phyloP scores from a whole-genome alignment of 2,113 vertebrate genomes.

The Talpa occidentalis region DNA sequence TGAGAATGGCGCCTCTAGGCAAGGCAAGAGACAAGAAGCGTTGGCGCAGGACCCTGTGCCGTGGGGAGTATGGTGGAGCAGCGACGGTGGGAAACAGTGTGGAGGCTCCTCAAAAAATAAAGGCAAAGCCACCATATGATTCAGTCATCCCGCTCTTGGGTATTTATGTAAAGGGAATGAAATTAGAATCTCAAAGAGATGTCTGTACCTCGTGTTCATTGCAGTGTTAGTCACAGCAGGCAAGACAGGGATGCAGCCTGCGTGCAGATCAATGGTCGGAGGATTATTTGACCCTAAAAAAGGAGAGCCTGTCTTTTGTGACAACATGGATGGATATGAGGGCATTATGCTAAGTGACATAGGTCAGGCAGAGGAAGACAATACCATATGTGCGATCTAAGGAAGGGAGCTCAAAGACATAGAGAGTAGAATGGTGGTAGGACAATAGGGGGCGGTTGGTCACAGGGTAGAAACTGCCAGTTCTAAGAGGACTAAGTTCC shows the following conservation, averaged over 20 bases:
- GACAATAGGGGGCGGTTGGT: neutral
- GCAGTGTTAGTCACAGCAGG: neutral
- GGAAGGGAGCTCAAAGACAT: neutral
- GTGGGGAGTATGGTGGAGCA: too few species aligned
- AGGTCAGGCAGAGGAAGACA: conserved; percentile 18
- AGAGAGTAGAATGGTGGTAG: neutral
- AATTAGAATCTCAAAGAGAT: neutral
- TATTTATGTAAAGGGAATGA: neutral
- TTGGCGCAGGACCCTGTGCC: neutral
- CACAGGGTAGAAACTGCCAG: neutral
- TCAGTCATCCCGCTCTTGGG: neutral
- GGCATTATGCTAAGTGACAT: neutral
- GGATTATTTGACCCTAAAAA: neutral
- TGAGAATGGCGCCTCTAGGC: neutral
- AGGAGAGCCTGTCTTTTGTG: neutral
- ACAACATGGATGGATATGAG: neutral
- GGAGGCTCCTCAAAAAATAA: neutral
- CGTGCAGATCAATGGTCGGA: neutral
- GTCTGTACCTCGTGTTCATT: neutral
- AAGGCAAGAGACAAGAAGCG: neutral
- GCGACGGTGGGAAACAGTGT: neutral
- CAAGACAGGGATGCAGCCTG: neutral
- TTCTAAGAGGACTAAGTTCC: neutral
- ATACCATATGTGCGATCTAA: neutral
- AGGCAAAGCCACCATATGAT: neutral